Conservation (phyloP, 2,797 vertebrate species). For the Tauraco hartlaubi region DNA sequence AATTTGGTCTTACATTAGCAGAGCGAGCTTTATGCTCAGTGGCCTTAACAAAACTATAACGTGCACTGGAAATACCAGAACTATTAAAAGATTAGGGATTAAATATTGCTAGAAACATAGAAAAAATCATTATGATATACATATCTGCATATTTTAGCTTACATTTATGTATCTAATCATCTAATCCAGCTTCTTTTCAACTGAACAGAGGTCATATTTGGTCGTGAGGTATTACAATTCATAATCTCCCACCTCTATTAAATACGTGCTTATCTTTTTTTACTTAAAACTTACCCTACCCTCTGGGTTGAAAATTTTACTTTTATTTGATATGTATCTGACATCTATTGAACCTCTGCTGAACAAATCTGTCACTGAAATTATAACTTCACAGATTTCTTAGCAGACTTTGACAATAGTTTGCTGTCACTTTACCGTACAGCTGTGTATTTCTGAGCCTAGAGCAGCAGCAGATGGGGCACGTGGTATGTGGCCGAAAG, state of each 20-base stretch:
- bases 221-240: background rate
- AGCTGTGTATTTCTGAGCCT: background rate
- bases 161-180: background rate
- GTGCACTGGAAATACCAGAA: background rate
- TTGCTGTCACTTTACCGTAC: background rate
- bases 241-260: background rate
- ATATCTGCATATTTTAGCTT: background rate
- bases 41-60: background rate
- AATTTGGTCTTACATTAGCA: background rate
- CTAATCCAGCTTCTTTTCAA: background rate
- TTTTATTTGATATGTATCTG: constrained; percentile 19
- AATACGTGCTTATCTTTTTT: background rate
- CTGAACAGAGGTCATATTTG: background rate
- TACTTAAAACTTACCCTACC: background rate
- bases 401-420: constrained; percentile 6
- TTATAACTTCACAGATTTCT: constrained; percentile 23
- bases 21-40: background rate
- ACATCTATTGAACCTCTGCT: constrained; percentile 19
- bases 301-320: background rate
- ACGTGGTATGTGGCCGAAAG: background rate
- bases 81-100: background rate
- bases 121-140: background rate
- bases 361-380: constrained; percentile 44
- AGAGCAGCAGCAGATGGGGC: background rate
- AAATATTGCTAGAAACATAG: background rate